phyloP scores from a whole-genome alignment of 2,797 vertebrate genomes.

The Cryptoblepharus egeriae region DNA sequence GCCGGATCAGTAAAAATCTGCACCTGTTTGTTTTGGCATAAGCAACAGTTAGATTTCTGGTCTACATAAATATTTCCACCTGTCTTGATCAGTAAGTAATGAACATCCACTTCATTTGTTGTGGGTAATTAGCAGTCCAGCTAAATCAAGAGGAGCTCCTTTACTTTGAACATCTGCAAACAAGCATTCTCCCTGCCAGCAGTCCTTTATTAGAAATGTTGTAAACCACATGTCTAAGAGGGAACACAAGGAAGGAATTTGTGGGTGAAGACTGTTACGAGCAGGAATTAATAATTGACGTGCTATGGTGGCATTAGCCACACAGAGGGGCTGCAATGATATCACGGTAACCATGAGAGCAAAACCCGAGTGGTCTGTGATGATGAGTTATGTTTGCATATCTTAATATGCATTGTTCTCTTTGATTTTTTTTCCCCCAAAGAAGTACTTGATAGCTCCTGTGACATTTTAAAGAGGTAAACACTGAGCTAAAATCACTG shows the following conservation, averaged over 20 bases:
- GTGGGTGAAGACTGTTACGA: slow-evolving; percentile 35
- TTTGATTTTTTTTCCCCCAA: neutral
- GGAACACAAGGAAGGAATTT: slow-evolving; percentile 13
- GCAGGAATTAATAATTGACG: slow-evolving; percentile 67
- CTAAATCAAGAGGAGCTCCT: slow-evolving; percentile 54
- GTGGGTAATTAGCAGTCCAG: slow-evolving; percentile 60
- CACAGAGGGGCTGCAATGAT: slow-evolving; percentile 54
- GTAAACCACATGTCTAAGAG: neutral
- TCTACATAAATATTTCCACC: slow-evolving; percentile 66
- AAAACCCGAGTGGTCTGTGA: slow-evolving; percentile 59
- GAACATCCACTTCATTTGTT: slow-evolving; percentile 38
- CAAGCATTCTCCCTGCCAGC: neutral
- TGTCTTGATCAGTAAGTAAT: slow-evolving; percentile 63
- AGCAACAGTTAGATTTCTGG: slow-evolving; percentile 58
- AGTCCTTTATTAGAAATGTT: slow-evolving; percentile 31
- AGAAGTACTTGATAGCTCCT: neutral
- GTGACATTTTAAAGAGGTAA: slow-evolving; percentile 27
- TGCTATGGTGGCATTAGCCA: slow-evolving; percentile 38
- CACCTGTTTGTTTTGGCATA: slow-evolving; percentile 79
- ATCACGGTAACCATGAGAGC: slow-evolving; percentile 70
- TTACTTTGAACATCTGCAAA: slow-evolving; percentile 48
- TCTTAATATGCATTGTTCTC: slow-evolving; percentile 47
- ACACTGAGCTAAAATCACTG: neutral
- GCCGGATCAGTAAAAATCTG: slow-evolving; percentile 70
- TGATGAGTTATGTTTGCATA: slow-evolving; percentile 53